Conservation (phyloP, 2,797 vertebrate genomes). For the Manis crassicaudata region DNA sequence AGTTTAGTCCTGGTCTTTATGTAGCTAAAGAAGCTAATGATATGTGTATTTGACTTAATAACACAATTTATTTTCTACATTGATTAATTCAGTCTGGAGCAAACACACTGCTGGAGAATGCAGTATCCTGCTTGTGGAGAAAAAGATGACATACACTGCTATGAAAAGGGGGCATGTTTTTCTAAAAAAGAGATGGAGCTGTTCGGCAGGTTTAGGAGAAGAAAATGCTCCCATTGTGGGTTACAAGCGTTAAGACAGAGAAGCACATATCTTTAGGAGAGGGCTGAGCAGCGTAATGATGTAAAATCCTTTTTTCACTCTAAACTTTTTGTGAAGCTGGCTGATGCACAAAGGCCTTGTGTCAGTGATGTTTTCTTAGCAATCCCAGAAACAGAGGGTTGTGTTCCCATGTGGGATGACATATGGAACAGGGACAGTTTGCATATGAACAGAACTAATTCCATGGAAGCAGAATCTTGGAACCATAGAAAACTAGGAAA, state of each 20-base stretch:
- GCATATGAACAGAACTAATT: background rate
- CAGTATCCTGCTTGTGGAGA: background rate
- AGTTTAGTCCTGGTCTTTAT: background rate
- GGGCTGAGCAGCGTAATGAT: background rate
- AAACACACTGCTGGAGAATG: background rate
- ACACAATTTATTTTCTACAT: background rate
- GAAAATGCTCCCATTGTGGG: background rate
- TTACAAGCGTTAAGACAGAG: background rate
- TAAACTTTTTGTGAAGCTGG: background rate
- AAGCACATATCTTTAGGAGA: background rate
- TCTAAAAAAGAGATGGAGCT: background rate
- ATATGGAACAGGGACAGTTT: background rate
- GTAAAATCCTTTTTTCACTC: background rate
- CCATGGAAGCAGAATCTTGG: background rate
- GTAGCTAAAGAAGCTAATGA: background rate
- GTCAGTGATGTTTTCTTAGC: background rate
- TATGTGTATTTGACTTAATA: background rate
- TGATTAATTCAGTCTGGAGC: background rate
- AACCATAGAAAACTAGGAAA: background rate
- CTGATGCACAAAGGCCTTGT: background rate
- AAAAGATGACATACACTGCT: background rate
- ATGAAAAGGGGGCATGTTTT: background rate
- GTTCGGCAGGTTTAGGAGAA: background rate
- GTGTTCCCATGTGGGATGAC: background rate
- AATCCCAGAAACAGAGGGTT: background rate